Evolutionary conservation across 2,113 vertebrate species (phyloP), one percentile per base, ranked within the genome.

Genomic region (Alligator mississippiensis): DNA sequence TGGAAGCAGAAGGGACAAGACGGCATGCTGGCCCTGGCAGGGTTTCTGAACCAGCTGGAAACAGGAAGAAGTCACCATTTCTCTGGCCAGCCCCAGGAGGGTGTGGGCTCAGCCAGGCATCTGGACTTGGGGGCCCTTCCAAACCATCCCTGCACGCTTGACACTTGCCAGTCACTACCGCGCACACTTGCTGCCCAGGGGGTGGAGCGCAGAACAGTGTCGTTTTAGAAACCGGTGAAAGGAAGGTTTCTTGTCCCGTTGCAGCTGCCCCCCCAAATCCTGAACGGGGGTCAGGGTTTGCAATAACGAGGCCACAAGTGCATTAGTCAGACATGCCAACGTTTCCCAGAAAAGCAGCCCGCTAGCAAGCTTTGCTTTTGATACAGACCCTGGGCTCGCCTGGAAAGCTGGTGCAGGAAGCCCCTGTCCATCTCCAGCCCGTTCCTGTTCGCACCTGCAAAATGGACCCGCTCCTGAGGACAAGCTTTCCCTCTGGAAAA

Each of bases 321-420:
- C 22, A 6, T 89, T 82, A 93, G 84, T 89, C 84, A 87, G 22
- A 84, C 64, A 25, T 16, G 17, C 77, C 95, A 94, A 95, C 81
- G 88, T 89, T 87, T 91, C 84, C 77, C 68, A 38, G 10, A 11
- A 38, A 22, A 61, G 57, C 38, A 25, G 57, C 76, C 30, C 18
- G 68, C 2, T 57, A 55, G 68, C 76, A 92, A 27, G 68, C 82
- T 84, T 94, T 77, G 60, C 60, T 70, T 88, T 60, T 9, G 82
- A 92, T 90, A 74, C 80, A 19, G n/a, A 89, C 77, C 72, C 2
- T 1, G 28, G 76, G 85, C 55, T 60, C 86, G 57, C 79, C 24
- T 4, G 72, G 62, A 63, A 11, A 61, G 24, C 72, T 66, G 80
- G 54, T 57, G 47, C 47, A 47, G 47, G 47, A 47, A 47, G 47